A percentile compares a stretch with the other conserved stretches of the same genome.
Evolutionary conservation across 2,113 vertebrate species (phyloP).

Genomic region (Taxidea taxus): DNA sequence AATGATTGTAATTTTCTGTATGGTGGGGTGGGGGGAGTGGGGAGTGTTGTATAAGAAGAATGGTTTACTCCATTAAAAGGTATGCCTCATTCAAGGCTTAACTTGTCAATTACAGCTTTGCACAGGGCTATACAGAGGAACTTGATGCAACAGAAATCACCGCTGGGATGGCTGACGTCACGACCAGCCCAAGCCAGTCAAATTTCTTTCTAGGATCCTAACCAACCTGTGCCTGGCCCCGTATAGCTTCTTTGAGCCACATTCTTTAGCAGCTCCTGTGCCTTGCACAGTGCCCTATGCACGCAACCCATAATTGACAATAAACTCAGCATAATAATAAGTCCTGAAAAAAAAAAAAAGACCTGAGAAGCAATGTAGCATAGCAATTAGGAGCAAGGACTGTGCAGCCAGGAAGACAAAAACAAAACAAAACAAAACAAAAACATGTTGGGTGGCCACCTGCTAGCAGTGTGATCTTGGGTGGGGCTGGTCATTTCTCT

Average conservation of each 20-base stretch:
- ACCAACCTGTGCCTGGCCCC: neutral
- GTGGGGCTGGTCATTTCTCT: neutral
- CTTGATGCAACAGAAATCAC: neutral
- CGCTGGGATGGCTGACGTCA: neutral
- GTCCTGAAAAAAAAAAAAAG: neutral
- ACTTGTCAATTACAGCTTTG: neutral
- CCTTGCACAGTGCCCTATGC: neutral
- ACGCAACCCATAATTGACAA: neutral
- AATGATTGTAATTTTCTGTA: conserved; percentile 67
- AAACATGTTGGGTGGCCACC: neutral
- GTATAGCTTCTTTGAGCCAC: neutral
- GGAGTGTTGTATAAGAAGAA: conserved; percentile 42
- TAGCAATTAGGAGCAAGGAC: neutral
- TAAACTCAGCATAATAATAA: neutral
- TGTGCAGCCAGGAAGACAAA: neutral
- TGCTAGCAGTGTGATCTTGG: neutral
- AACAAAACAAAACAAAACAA: neutral
- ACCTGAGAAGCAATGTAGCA: neutral
- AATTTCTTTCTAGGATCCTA: neutral
- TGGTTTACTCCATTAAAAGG: neutral
- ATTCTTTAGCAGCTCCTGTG: neutral
- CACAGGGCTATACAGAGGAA: neutral
- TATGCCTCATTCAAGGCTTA: neutral
- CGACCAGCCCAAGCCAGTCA: too few relatives aligned
- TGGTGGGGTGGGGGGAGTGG: neutral